A percentile compares a stretch with the other conserved stretches of the same genome.
These are phyloP conservation scores for Tenthredo livida DNA, from an alignment of 2,888 invertebrate genomes.

Conservation along the genomic window DNA sequence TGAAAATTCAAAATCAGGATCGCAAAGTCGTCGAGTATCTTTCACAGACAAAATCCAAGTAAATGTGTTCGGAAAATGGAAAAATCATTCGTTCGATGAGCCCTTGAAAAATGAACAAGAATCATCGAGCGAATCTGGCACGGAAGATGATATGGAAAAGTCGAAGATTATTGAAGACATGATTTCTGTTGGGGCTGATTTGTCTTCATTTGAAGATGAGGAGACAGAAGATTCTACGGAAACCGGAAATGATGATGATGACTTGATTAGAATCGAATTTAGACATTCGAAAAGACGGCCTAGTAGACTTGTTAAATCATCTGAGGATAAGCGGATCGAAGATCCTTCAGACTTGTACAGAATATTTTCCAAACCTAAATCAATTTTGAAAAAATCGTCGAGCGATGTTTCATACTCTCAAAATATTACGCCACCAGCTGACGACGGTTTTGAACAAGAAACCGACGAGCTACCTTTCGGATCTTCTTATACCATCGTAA, in stretches of 20 bases:
- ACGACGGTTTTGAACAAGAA: conserved; percentile 51
- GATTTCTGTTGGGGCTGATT: conserved; percentile 29
- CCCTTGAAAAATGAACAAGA: not conserved
- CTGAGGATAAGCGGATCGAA: conserved; percentile 58
- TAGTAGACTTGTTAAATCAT: conserved; percentile 42
- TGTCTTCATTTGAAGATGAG: not conserved
- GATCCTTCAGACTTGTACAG: conserved; percentile 71
- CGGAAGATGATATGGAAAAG: conserved; percentile 12
- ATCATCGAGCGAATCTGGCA: conserved; percentile 39
- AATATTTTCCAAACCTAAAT: conserved; percentile 68
- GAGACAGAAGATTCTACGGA: not conserved
- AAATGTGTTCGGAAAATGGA: conserved; percentile 33
- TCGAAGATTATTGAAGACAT: conserved; percentile 27
- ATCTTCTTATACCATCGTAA: conserved; percentile 34
- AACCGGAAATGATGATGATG: conserved; percentile 60
- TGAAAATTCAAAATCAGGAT: not conserved
- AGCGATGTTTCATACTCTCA: conserved; percentile 58
- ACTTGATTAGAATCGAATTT: conserved; percentile 69
- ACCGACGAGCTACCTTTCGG: not conserved
- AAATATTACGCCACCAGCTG: conserved; percentile 49
- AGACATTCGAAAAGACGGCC: conserved; percentile 65
- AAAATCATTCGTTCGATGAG: not conserved
- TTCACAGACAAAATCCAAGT: conserved; percentile 41
- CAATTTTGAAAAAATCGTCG: conserved; percentile 71
- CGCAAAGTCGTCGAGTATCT: conserved; percentile 14